Base-by-base conservation (phyloP, 2,797 vertebrate genomes). In the Martes flavigula region DNA sequence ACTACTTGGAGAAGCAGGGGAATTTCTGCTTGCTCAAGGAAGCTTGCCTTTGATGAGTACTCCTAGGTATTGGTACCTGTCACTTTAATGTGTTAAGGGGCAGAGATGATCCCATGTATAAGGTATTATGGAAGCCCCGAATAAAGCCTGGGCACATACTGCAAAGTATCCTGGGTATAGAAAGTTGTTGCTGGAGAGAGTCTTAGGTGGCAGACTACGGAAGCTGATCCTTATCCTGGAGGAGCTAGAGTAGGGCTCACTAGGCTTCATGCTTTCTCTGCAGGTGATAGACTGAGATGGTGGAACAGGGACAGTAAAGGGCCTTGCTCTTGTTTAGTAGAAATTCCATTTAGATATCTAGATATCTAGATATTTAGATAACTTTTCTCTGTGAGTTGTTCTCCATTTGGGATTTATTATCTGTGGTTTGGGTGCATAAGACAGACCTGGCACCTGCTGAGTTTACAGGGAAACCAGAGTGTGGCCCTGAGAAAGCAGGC, bases 81-180 rank as follows among this genome's bases (percentile, higher is more conserved):
- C 17, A 2, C 21, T 40, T 1, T 3, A 17, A 32, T 0, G 2
- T 13, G 1, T 9, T 15, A 25, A 60, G 30, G 20, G 17, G 8
- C 15, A 66, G 18, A 87, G 23, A 5, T 30, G 46, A 20, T 2
- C n/a, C 54, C 56, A 18, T 0, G 4, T 32, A 8, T 5, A 30
- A 32, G 17, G 5, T 5, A 7, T 12, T 20, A 12, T 12, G 27
- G 38, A 48, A 66, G 32, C 1, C n/a, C 73, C n/a, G 9, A 81
- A 66, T 48, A 35, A 66, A 93, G 54, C 62, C 17, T 17, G n/a
- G 8, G 68, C n/a, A 83, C 68, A 54, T 54, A 91, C 62, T 91
- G 38, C 20, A 90, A 89, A 30, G 14, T 27, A 46, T 20, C 23
- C 38, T 54, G 23, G 11, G 30, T 70, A 35, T n/a, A 46, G 48